Percentiles rank a stretch among this genome's conserved stretches.
Conservation (phyloP, 1,140 invertebrate species). For the Pogonus chalceus region DNA sequence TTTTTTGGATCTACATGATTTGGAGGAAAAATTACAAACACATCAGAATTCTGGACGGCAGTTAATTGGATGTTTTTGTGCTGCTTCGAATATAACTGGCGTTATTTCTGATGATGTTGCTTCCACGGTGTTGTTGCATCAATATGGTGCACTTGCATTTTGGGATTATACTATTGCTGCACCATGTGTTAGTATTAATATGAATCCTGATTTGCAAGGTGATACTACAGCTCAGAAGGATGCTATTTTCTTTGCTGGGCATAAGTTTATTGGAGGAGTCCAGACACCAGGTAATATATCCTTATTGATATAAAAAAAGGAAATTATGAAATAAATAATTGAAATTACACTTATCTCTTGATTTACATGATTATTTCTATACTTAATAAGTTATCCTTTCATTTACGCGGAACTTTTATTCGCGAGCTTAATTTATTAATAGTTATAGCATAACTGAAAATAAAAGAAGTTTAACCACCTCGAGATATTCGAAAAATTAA, state of each 20-base stretch:
- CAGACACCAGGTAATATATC: conserved; percentile 70
- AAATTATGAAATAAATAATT: not conserved
- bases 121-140: conserved; percentile 69
- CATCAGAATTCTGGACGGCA: conserved; percentile 43
- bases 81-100: conserved; percentile 85
- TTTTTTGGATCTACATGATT: conserved; percentile 63
- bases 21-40: conserved; percentile 60
- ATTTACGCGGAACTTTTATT: not conserved
- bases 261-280: conserved; percentile 85
- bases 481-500: no score
- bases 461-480: no score
- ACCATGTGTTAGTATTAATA: conserved; percentile 69
- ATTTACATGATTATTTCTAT: not conserved
- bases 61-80: conserved; percentile 78
- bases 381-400: not conserved
- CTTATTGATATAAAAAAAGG: not conserved
- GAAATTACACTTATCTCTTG: not conserved
- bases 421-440: not conserved
- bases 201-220: conserved; percentile 61
- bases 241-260: conserved; percentile 81
- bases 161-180: conserved; percentile 88
- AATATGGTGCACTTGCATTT: conserved; percentile 69
- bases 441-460: no score
- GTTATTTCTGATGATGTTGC: conserved; percentile 73
- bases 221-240: conserved; percentile 55